A percentile compares a stretch with the other conserved stretches of the same genome.
Evolutionary conservation across 1,140 invertebrate species (phyloP).

Genomic region (Polypedilum pembai): DNA sequence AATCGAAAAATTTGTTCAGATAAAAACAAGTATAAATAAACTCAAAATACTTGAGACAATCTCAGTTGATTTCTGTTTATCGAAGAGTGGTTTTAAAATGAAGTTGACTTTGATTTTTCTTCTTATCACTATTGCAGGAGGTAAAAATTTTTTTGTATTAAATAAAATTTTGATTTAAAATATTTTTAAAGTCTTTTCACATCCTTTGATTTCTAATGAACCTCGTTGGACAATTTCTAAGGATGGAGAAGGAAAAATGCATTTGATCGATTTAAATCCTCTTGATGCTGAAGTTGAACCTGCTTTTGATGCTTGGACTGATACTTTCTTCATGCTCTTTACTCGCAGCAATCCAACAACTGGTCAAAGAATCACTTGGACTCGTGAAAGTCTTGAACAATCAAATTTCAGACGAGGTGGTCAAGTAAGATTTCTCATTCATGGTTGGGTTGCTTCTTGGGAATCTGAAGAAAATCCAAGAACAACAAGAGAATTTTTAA

Average conservation of each 20-base stretch:
- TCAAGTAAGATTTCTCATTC: not conserved
- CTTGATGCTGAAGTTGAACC: not conserved
- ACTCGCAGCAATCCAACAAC: slow-evolving; percentile 21
- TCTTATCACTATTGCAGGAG: too few relatives aligned
- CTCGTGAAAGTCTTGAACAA: not conserved
- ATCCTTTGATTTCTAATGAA: not conserved
- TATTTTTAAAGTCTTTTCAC: too few relatives aligned
- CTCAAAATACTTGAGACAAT: too few relatives aligned
- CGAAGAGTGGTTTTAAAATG: too few relatives aligned
- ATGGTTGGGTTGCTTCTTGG: not conserved
- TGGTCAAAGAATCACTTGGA: slow-evolving; percentile 3
- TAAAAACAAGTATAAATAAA: too few relatives aligned
- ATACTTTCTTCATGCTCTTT: slow-evolving; percentile 21
- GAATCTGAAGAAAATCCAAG: not conserved
- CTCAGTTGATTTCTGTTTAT: too few relatives aligned
- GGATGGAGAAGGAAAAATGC: not conserved
- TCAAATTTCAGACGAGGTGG: slow-evolving; percentile 1
- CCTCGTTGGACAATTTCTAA: not conserved
- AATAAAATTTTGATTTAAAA: too few relatives aligned
- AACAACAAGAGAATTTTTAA: not conserved
- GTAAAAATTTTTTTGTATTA: too few relatives aligned
- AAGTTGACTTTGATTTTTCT: too few relatives aligned
- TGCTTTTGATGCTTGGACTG: not conserved
- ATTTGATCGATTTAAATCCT: slow-evolving; percentile 5
- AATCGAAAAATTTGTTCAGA: too few relatives aligned